These are phyloP conservation scores for Phainopepla nitens DNA, from an alignment of 2,113 vertebrate genomes.

Conservation along the genomic window DNA sequence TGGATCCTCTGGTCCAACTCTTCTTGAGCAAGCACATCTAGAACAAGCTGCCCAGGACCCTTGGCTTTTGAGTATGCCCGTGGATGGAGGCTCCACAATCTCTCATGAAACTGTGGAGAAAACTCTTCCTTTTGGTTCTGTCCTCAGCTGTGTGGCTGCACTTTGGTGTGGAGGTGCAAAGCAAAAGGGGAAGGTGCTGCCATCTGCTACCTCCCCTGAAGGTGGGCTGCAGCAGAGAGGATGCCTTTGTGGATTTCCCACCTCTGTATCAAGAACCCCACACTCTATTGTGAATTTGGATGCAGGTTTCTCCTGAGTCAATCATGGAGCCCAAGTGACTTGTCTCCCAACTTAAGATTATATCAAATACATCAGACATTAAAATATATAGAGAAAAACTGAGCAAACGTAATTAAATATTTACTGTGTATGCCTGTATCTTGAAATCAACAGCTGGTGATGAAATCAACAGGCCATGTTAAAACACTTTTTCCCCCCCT, in stretches of 20 bases:
- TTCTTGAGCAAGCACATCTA: background rate
- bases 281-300: background rate
- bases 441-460: background rate
- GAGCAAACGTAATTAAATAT: background rate
- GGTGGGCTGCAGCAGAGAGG: background rate
- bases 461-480: background rate
- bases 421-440: background rate
- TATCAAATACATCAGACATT: background rate
- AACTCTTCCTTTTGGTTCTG: background rate
- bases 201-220: background rate
- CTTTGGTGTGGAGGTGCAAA: background rate
- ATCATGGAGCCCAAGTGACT: fast-evolving
- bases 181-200: background rate
- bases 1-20: background rate
- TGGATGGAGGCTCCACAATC: background rate
- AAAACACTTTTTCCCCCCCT: background rate
- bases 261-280: background rate
- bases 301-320: background rate
- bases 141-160: background rate
- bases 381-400: background rate
- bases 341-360: background rate
- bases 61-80: background rate
- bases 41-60: background rate
- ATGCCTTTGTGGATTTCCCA: background rate
- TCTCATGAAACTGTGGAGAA: background rate